A percentile compares a stretch with the other conserved stretches of the same genome.
Conservation (phyloP, 2,888 invertebrate species). For the Abrostola tripartita region DNA sequence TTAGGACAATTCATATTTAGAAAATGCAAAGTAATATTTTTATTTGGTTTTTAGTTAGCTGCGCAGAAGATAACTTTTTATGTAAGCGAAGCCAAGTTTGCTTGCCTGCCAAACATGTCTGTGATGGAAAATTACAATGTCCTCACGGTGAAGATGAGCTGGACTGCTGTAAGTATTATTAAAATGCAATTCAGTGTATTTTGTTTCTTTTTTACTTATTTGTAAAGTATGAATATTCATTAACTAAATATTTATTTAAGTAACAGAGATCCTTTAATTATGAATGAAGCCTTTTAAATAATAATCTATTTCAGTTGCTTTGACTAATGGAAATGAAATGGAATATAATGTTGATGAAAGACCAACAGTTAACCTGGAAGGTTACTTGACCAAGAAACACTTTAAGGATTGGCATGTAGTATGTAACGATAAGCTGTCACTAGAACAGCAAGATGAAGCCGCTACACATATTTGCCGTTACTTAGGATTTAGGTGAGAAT, state of each 20-base stretch:
- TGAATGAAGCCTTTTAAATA: background rate
- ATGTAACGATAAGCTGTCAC: constrained; percentile 86
- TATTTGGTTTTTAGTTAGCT: constrained; percentile 83
- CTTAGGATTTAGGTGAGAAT: constrained; percentile 90
- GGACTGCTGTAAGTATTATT: constrained; percentile 91
- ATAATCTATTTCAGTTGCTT: constrained; percentile 87
- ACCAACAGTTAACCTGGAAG: constrained; percentile 89
- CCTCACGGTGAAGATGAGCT: constrained; percentile 92
- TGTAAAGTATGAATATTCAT: no score
- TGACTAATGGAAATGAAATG: constrained; percentile 90
- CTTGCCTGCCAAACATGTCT: constrained; percentile 88
- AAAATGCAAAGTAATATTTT: constrained; percentile 8
- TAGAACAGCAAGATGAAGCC: constrained; percentile 79
- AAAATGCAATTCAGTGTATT: no score
- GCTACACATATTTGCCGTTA: constrained; percentile 90
- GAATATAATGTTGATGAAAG: constrained; percentile 88
- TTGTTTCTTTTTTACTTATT: no score
- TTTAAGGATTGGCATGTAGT: constrained; percentile 90
- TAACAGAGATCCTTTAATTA: background rate
- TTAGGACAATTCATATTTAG: no score
- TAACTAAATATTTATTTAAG: background rate
- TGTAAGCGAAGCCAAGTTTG: constrained; percentile 91
- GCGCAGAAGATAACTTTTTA: constrained; percentile 88
- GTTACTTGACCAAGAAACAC: constrained; percentile 89
- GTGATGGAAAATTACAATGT: constrained; percentile 91